Conservation (phyloP, 1,140 invertebrate genomes). For the Hypsibius dujardini region DNA sequence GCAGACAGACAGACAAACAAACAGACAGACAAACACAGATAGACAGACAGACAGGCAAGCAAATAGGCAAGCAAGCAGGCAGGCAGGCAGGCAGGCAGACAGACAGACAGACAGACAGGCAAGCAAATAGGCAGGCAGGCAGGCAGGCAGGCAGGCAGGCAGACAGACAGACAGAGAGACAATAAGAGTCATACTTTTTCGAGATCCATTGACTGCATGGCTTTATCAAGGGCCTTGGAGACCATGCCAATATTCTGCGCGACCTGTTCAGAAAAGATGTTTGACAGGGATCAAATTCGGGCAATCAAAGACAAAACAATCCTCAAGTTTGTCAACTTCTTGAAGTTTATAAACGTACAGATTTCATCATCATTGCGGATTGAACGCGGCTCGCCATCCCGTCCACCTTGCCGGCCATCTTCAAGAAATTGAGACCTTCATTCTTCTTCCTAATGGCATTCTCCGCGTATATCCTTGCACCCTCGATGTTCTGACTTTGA, state of each 20-base stretch:
- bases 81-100: no score
- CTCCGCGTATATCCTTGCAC: constrained; percentile 43
- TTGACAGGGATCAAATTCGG: not conserved
- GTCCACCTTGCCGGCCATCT: constrained; percentile 41
- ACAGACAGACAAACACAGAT: no score
- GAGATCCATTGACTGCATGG: constrained; percentile 41
- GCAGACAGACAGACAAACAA: no score
- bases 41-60: no score
- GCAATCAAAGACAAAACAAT: constrained; percentile 15
- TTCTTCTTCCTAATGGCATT: constrained; percentile 41
- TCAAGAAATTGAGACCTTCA: constrained; percentile 40
- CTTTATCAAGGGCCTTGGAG: constrained; percentile 40
- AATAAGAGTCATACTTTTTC: constrained; percentile 33
- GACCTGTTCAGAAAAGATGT: constrained; percentile 27
- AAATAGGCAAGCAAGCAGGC: no score
- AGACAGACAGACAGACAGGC: no score
- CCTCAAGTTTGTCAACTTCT: no score
- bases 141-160: no score
- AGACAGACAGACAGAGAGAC: no score
- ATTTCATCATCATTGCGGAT: constrained; percentile 39
- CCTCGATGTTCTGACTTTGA: constrained; percentile 39
- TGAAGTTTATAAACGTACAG: constrained; percentile 26
- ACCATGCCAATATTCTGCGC: constrained; percentile 39
- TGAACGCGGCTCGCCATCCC: constrained; percentile 39
- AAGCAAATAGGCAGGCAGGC: no score